Conservation (phyloP, 35 echinoderm and acorn worm species). For the Chiridota heheva region DNA sequence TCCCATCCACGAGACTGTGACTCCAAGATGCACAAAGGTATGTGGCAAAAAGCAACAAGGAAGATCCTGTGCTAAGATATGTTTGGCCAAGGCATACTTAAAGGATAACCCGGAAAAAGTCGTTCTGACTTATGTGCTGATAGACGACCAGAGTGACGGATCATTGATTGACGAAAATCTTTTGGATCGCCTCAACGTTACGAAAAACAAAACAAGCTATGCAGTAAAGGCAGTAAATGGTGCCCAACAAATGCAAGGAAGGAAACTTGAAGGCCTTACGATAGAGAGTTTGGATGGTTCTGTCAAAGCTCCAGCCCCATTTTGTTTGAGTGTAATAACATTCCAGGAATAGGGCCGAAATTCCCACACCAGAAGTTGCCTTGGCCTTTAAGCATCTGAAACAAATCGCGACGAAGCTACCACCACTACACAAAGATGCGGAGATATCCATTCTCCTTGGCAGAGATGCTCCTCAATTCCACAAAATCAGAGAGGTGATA, state of each 20-base stretch:
- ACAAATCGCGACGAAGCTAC: constrained; percentile 20
- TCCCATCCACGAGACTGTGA: background rate
- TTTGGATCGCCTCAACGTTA: constrained; percentile 20
- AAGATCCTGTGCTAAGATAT: constrained; percentile 61
- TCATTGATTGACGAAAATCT: constrained; percentile 43
- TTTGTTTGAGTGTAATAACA: constrained; percentile 38
- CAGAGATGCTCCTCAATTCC: constrained; percentile 41
- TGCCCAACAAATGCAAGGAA: constrained; percentile 24
- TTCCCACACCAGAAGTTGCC: constrained; percentile 38
- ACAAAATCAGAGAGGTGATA: constrained; percentile 41
- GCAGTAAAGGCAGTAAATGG: constrained; percentile 33
- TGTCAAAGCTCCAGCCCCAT: background rate
- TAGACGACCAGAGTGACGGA: constrained; percentile 63
- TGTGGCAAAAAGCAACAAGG: constrained; percentile 33
- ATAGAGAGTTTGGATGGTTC: constrained; percentile 47
- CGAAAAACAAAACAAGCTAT: constrained; percentile 22
- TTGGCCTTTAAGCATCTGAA: constrained; percentile 36
- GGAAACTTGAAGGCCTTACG: constrained; percentile 16
- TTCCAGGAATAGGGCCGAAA: constrained; percentile 53
- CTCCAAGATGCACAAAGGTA: constrained; percentile 48
- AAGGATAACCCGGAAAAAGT: constrained; percentile 9
- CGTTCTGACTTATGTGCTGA: constrained; percentile 38
- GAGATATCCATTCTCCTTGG: constrained; percentile 45
- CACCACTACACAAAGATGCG: constrained; percentile 24
- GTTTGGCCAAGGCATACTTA: constrained; percentile 46